These are phyloP conservation scores for Chromoteleia sp. DNA, from an alignment of 2,888 invertebrate genomes.

Conservation along the genomic window DNA sequence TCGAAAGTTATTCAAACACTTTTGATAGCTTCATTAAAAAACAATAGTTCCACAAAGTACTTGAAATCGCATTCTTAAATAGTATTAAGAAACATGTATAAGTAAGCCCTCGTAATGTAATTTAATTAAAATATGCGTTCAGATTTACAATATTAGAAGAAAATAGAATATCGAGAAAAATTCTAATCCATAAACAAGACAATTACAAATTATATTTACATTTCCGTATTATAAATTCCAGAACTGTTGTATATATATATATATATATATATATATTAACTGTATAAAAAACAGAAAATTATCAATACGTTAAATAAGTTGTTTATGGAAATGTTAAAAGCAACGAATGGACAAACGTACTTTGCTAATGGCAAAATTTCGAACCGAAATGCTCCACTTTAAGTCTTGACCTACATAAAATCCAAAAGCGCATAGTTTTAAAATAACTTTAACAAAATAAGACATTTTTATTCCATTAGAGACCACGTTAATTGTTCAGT, in stretches of 20 bases:
- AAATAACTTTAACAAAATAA: slow-evolving; percentile 29
- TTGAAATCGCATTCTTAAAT: slow-evolving; percentile 10
- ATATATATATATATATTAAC: slow-evolving; percentile 13
- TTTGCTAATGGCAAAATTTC: slow-evolving; percentile 12
- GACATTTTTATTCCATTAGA: slow-evolving; percentile 42
- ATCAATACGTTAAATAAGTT: slow-evolving; percentile 5
- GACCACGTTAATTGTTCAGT: slow-evolving; percentile 20
- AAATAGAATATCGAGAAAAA: not conserved
- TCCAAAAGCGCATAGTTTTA: slow-evolving; percentile 27
- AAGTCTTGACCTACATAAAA: slow-evolving; percentile 37
- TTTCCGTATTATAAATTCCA: slow-evolving; percentile 1
- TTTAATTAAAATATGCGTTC: slow-evolving; percentile 10
- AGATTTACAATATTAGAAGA: not conserved
- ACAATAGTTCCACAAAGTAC: slow-evolving; percentile 12
- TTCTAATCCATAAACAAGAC: slow-evolving; percentile 2
- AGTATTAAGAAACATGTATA: slow-evolving; percentile 10
- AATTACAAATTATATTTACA: not conserved
- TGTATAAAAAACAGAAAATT: slow-evolving; percentile 9
- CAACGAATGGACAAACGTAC: slow-evolving; percentile 22
- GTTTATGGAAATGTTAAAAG: slow-evolving; percentile 21
- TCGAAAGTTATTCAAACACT: slow-evolving; percentile 23
- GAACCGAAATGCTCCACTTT: slow-evolving; percentile 4
- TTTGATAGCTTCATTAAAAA: slow-evolving; percentile 19
- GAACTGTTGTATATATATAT: too few species aligned
- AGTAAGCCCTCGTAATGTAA: slow-evolving; percentile 6